A percentile compares a stretch with the other conserved stretches of the same genome.
Conservation (phyloP, 2,797 vertebrate genomes). For the Arnoldichthys spilopterus region DNA sequence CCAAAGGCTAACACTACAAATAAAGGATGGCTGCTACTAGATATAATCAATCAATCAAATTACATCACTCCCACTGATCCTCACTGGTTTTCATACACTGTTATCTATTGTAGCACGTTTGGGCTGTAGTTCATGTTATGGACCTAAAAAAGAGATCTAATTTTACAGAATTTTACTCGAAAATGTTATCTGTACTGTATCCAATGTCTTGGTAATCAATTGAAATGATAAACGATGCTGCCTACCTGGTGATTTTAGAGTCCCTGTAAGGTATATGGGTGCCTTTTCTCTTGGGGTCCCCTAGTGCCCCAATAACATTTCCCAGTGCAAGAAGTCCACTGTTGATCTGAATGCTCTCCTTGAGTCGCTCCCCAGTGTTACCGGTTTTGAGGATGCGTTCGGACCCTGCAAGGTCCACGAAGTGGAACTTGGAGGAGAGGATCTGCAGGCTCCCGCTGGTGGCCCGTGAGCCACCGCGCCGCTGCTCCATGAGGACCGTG, state of each 20-base stretch:
- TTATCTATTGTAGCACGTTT: background rate
- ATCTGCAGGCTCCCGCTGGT: slow-evolving; percentile 77
- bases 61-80: background rate
- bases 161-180: background rate
- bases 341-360: slow-evolving; percentile 98
- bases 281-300: slow-evolving; percentile 91
- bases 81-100: background rate
- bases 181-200: too few species aligned
- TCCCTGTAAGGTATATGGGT: slow-evolving; percentile 95
- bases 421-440: slow-evolving; percentile 95
- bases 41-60: background rate
- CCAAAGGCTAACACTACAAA: background rate
- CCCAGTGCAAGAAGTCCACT: slow-evolving; percentile 93
- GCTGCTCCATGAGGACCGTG: slow-evolving; percentile 93
- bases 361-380: slow-evolving; percentile 92
- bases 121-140: background rate
- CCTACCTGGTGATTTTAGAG: slow-evolving; percentile 97
- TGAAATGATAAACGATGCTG: background rate
- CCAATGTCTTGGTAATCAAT: too few species aligned
- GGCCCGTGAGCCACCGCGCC: slow-evolving; percentile 78
- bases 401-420: slow-evolving; percentile 95
- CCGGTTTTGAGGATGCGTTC: slow-evolving; percentile 93
- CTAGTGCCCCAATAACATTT: slow-evolving; percentile 94
- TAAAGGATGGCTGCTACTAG: background rate
- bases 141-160: background rate